phyloP scores from a whole-genome alignment of 2,797 vertebrate species.

The Alcedo atthis region DNA sequence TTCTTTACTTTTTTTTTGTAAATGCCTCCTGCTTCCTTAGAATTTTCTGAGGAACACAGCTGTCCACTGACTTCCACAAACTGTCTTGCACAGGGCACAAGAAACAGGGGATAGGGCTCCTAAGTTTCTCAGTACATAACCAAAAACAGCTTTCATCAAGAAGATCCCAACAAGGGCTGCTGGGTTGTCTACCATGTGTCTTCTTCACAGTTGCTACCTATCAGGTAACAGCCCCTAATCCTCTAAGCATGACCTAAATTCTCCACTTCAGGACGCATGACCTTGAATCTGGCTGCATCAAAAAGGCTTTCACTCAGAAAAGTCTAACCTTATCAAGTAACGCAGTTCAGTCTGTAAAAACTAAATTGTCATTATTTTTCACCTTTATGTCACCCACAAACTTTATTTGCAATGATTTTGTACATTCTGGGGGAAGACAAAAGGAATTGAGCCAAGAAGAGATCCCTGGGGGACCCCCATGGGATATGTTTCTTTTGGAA shows the following conservation, averaged over 20 bases:
- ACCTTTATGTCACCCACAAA: background rate
- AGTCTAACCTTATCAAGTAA: background rate
- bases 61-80: background rate
- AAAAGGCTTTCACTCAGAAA: background rate
- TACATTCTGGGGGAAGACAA: background rate
- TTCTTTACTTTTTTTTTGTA: background rate
- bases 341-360: background rate
- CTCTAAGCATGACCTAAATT: background rate
- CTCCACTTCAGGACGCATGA: background rate
- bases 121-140: background rate
- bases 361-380: background rate
- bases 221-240: background rate
- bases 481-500: background rate
- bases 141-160: background rate
- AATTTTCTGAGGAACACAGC: background rate
- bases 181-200: background rate
- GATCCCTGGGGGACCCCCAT: background rate
- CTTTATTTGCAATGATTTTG: background rate
- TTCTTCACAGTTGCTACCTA: background rate
- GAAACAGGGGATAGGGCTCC: background rate
- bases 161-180: background rate
- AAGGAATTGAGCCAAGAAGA: background rate
- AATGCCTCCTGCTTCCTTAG: background rate
- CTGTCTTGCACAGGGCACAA: fast-evolving
- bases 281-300: background rate